These are phyloP conservation scores for Apostichopus japonicus DNA, from an alignment of 35 echinoderm and acorn worm genomes.

Conservation along the genomic window DNA sequence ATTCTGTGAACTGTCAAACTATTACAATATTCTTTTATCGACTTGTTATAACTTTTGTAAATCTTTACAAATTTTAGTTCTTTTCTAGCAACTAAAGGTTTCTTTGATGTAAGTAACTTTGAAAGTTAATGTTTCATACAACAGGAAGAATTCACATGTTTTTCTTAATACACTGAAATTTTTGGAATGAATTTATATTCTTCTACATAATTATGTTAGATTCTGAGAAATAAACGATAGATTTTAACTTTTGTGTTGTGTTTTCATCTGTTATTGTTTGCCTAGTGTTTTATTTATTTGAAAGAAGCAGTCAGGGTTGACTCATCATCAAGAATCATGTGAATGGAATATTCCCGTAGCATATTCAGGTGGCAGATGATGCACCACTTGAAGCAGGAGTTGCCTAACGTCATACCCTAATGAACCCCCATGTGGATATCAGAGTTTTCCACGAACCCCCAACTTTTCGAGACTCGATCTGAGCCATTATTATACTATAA, in stretches of 20 bases:
- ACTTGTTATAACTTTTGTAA: not conserved
- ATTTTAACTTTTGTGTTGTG: not conserved
- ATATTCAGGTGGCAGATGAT: too few species aligned
- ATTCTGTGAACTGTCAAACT: too few species aligned
- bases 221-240: constrained; percentile 31
- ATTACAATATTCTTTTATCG: too few species aligned
- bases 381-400: too few species aligned
- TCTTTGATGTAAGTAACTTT: constrained; percentile 24
- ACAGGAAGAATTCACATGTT: constrained; percentile 34
- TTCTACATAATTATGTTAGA: constrained; percentile 56
- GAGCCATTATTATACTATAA: too few species aligned
- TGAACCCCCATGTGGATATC: too few species aligned
- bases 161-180: constrained; percentile 45
- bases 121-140: constrained; percentile 39
- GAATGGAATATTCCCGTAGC: too few species aligned
- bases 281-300: not conserved
- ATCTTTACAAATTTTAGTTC: not conserved
- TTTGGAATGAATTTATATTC: constrained; percentile 49
- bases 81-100: constrained; percentile 3
- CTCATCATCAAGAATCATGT: too few species aligned
- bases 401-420: too few species aligned
- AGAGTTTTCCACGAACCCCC: too few species aligned
- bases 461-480: too few species aligned
- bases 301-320: not conserved
- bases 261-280: not conserved